A percentile compares a stretch with the other conserved stretches of the same genome.
phyloP scores from a whole-genome alignment of 2,113 vertebrate genomes.

The Albula goreensis region DNA sequence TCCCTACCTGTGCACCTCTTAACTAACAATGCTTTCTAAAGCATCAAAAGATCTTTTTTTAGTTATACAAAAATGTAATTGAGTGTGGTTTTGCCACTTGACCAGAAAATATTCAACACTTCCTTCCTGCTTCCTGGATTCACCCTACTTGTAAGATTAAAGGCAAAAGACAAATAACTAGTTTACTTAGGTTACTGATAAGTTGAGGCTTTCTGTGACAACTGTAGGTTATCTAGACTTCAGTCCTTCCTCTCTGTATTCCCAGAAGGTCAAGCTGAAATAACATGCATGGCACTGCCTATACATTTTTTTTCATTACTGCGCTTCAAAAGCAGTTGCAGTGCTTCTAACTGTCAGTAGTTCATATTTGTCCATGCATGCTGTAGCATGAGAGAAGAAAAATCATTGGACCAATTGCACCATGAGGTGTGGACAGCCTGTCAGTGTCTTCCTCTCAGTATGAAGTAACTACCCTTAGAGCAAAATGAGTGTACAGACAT shows the following conservation, averaged over 20 bases:
- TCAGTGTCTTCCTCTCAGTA: conserved; percentile 11
- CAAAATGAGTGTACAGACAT: neutral
- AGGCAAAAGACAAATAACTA: conserved; percentile 34
- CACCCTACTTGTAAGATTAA: conserved; percentile 46
- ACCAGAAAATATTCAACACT: too few species aligned
- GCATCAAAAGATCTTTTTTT: too few species aligned
- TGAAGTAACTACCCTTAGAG: neutral
- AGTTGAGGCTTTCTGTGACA: conserved; percentile 10
- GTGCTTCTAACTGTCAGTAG: neutral
- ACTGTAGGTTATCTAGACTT: neutral
- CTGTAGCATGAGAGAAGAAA: neutral
- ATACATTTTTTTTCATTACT: neutral
- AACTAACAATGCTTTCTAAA: too few species aligned
- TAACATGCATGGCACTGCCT: too few species aligned
- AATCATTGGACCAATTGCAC: neutral
- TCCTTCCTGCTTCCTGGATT: conserved; percentile 41
- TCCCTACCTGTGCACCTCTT: neutral
- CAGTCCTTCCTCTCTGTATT: neutral
- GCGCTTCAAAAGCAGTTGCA: neutral
- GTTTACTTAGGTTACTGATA: neutral
- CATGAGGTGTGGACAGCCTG: neutral
- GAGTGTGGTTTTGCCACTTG: too few species aligned
- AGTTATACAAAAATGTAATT: too few species aligned
- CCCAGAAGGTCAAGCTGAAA: neutral
- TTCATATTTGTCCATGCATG: neutral